A percentile compares a stretch with the other conserved stretches of the same genome.
Conservation (phyloP, 1,140 invertebrate genomes). For the Galendromus occidentalis region DNA sequence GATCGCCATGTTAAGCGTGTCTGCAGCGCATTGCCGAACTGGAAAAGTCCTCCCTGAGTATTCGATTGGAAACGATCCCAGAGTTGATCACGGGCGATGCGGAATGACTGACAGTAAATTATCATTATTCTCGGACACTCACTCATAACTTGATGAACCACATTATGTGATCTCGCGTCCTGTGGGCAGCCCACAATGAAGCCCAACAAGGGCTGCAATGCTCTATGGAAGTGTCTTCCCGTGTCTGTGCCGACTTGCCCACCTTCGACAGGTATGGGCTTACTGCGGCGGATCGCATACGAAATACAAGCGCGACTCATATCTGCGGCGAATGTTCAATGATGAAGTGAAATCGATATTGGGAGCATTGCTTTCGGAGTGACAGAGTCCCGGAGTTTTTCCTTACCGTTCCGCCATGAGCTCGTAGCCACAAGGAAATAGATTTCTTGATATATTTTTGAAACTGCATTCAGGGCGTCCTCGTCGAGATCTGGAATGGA, state of each 20-base stretch:
- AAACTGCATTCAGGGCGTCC: conserved; percentile 1
- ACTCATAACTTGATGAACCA: background rate
- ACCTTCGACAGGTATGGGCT: background rate
- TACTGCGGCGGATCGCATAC: background rate
- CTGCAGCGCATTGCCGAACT: background rate
- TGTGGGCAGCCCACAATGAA: background rate
- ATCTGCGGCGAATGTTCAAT: background rate
- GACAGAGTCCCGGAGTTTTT: no score
- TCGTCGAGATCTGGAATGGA: conserved; percentile 3
- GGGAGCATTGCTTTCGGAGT: no score
- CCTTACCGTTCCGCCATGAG: background rate
- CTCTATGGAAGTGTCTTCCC: background rate
- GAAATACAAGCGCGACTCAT: background rate
- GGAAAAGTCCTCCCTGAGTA: background rate
- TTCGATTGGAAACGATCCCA: background rate
- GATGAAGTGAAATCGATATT: no score
- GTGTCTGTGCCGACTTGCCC: background rate
- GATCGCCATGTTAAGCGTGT: conserved; percentile 4
- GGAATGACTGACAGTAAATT: no score
- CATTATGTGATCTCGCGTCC: background rate
- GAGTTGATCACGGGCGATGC: background rate
- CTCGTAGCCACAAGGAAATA: background rate
- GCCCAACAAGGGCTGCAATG: background rate
- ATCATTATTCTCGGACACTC: no score
- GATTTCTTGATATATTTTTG: conserved; percentile 6